Conservation (phyloP, 2,113 vertebrate species). For the Gobius niger region DNA sequence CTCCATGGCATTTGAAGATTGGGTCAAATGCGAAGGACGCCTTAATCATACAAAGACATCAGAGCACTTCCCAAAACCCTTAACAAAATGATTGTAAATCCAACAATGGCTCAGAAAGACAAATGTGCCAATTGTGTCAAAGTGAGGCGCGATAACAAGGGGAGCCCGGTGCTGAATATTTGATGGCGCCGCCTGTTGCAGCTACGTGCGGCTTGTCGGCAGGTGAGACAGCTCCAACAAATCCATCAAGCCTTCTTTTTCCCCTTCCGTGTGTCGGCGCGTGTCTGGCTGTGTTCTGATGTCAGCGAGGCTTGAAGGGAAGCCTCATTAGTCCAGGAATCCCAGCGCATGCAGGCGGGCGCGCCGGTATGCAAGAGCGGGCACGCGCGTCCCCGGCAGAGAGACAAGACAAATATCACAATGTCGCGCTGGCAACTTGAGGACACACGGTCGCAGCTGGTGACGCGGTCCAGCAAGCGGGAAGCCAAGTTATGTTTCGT, state of each 20-base stretch:
- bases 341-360: slow-evolving; percentile 16
- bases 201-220: slow-evolving; percentile 7
- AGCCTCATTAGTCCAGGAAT: slow-evolving; percentile 53
- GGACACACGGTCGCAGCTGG: background rate
- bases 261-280: slow-evolving; percentile 8
- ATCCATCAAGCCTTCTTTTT: slow-evolving; percentile 32
- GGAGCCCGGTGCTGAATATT: slow-evolving; percentile 10
- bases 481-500: background rate
- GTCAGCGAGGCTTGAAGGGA: slow-evolving; percentile 36
- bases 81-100: background rate
- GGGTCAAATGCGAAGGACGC: background rate
- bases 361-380: slow-evolving; percentile 5
- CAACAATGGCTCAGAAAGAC: background rate
- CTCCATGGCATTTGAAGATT: background rate
- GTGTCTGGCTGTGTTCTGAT: slow-evolving; percentile 32
- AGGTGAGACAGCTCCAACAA: slow-evolving; percentile 23
- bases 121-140: background rate
- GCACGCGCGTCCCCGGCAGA: background rate
- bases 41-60: background rate
- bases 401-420: slow-evolving; percentile 2
- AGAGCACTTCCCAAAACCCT: background rate
- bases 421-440: background rate
- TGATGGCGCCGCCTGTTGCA: background rate
- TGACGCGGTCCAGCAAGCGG: background rate
- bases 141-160: slow-evolving; percentile 7